These are phyloP conservation scores for Otus sunia DNA, from an alignment of 2,113 vertebrate species.

Conservation along the genomic window DNA sequence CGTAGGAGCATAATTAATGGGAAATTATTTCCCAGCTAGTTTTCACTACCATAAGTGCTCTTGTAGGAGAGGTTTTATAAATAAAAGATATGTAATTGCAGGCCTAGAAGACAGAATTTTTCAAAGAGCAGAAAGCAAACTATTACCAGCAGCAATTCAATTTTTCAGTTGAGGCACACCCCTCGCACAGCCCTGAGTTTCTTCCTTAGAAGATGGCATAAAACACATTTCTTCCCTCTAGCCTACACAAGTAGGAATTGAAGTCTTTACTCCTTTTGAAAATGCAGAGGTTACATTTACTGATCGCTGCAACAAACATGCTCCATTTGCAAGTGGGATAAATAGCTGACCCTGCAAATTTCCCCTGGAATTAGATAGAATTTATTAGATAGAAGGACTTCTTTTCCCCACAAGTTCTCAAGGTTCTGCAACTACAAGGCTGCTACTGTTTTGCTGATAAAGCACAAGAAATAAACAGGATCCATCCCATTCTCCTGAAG, in stretches of 20 bases:
- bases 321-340: neutral
- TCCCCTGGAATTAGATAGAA: neutral
- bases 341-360: neutral
- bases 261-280: neutral
- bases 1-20: neutral
- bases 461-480: neutral
- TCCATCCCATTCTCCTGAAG: neutral
- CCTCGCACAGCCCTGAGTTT: rapidly evolving
- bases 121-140: neutral
- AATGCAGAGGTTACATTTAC: neutral
- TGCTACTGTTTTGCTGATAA: neutral
- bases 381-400: neutral
- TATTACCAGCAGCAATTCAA: neutral
- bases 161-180: neutral
- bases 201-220: neutral
- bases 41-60: neutral
- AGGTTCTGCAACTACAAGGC: neutral
- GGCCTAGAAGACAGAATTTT: neutral
- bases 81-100: neutral
- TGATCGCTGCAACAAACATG: neutral
- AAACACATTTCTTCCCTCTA: neutral
- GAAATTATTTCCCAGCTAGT: neutral
- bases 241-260: neutral
- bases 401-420: neutral
- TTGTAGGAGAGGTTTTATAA: neutral